These are phyloP conservation scores for Idris sp. DNA, from an alignment of 1,140 invertebrate species.

Conservation along the genomic window DNA sequence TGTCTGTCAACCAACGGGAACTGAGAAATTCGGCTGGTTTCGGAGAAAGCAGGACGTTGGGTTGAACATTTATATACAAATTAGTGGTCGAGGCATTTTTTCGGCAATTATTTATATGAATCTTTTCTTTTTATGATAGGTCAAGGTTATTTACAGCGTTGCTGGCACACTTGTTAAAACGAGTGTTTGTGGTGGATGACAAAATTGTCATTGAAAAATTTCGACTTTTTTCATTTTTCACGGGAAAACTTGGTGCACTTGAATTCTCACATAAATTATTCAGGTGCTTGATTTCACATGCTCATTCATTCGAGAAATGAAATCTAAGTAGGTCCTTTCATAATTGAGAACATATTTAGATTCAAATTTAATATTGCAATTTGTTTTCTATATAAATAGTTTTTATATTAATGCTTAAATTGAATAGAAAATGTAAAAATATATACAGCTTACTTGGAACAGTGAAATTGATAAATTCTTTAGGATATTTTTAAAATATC, in stretches of 20 bases:
- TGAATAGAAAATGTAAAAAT: too few species aligned
- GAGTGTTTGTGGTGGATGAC: background rate
- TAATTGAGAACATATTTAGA: background rate
- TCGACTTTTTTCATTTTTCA: background rate
- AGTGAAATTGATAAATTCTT: too few species aligned
- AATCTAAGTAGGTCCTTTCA: slow-evolving; percentile 8
- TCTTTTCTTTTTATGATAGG: slow-evolving; percentile 44
- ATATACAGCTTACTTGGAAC: too few species aligned
- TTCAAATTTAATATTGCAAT: too few species aligned
- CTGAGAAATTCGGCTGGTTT: slow-evolving; percentile 30
- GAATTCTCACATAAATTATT: slow-evolving; percentile 18
- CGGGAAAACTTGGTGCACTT: slow-evolving; percentile 4
- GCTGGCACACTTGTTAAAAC: slow-evolving; percentile 9
- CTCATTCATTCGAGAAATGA: slow-evolving; percentile 8
- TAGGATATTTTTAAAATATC: too few species aligned
- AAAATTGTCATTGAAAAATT: background rate
- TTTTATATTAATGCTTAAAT: too few species aligned
- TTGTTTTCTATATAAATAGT: too few species aligned
- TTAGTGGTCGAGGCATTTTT: background rate
- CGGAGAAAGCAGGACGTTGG: slow-evolving; percentile 45
- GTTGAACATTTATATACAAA: too few species aligned
- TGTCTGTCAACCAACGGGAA: too few species aligned
- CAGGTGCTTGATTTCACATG: slow-evolving; percentile 17
- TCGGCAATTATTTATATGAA: slow-evolving; percentile 19
- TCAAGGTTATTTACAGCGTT: slow-evolving; percentile 38